Evolutionary conservation across 30 jellyfish, hydroid and myxozoan genomes (phyloP).

Genomic region (Pelagia noctiluca): DNA sequence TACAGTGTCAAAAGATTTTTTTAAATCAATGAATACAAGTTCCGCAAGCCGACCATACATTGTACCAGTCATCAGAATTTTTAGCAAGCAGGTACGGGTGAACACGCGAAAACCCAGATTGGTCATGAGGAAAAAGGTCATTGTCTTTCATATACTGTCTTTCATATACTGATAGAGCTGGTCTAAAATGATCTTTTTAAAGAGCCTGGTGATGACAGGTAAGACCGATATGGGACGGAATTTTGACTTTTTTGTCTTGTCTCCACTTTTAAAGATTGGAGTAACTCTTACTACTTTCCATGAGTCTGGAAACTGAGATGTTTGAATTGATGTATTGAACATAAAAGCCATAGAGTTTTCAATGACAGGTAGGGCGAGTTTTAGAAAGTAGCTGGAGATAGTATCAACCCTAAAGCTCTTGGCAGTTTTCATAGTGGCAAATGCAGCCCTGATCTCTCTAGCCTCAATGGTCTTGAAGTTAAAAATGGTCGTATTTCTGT

Average conservation of each 20-base stretch:
- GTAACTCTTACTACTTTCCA: constrained; percentile 53
- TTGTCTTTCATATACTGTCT: neutral
- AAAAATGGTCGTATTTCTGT: constrained; percentile 19
- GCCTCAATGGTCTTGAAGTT: neutral
- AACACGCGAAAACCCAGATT: neutral
- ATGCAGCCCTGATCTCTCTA: constrained; percentile 28
- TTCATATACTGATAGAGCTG: constrained; percentile 5
- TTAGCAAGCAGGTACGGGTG: constrained; percentile 15
- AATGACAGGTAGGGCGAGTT: constrained; percentile 20
- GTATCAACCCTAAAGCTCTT: constrained; percentile 39
- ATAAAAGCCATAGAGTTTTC: constrained; percentile 24
- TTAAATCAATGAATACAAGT: constrained; percentile 23
- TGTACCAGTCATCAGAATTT: constrained; percentile 12
- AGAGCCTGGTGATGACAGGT: constrained; percentile 33
- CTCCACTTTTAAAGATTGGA: constrained; percentile 5
- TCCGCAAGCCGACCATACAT: constrained; percentile 11
- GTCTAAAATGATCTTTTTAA: neutral
- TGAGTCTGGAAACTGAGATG: constrained; percentile 38
- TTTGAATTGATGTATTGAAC: constrained; percentile 39
- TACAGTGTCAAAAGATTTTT: constrained; percentile 19
- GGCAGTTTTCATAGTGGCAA: constrained; percentile 15
- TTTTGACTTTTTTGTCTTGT: constrained; percentile 2
- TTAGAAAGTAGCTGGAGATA: constrained; percentile 25
- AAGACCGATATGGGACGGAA: constrained; percentile 27
- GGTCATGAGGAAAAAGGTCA: constrained; percentile 9